A percentile compares a stretch with the other conserved stretches of the same genome.
phyloP scores from a whole-genome alignment of 2,888 invertebrate species.

The Agrilus mali region DNA sequence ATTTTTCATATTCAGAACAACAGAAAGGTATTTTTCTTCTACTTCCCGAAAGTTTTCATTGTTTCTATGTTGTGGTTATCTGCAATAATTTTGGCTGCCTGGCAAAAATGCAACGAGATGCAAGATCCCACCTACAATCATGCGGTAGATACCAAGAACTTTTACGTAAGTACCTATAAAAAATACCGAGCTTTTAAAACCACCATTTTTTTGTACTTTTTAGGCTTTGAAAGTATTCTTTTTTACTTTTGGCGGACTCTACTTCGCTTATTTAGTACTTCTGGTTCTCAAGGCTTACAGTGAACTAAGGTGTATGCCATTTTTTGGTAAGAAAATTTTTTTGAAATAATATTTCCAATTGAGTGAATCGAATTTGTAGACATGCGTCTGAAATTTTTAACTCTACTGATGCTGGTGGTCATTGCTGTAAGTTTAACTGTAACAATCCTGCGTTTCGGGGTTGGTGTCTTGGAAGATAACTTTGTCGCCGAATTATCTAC shows the following conservation, averaged over 20 bases:
- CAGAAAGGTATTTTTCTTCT: conserved; percentile 72
- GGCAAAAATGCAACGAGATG: conserved; percentile 81
- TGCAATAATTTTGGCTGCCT: conserved; percentile 72
- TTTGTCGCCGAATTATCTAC: conserved; percentile 82
- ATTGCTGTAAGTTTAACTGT: conserved; percentile 61
- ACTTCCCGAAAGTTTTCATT: conserved; percentile 77
- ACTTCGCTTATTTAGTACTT: conserved; percentile 72
- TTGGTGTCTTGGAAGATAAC: conserved; percentile 83
- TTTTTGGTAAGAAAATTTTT: conserved; percentile 83
- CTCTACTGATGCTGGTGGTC: conserved; percentile 72
- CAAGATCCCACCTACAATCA: conserved; percentile 90
- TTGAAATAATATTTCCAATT: too few relatives aligned
- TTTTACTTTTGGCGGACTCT: conserved; percentile 71
- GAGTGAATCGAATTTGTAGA: conserved; percentile 44
- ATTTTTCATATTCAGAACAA: conserved; percentile 55
- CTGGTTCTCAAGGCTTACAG: conserved; percentile 83
- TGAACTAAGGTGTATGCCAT: conserved; percentile 92
- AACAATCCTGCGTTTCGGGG: conserved; percentile 73
- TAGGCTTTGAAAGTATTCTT: conserved; percentile 82
- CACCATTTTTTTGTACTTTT: conserved; percentile 20
- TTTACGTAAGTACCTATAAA: conserved; percentile 49
- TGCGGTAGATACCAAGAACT: conserved; percentile 68
- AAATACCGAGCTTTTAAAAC: not conserved
- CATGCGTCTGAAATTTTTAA: conserved; percentile 81
- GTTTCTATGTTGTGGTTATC: conserved; percentile 81